Percentiles rank a stretch among this genome's conserved stretches.
Conservation (phyloP, 2,888 invertebrate genomes). For the Eristalis pertinax region DNA sequence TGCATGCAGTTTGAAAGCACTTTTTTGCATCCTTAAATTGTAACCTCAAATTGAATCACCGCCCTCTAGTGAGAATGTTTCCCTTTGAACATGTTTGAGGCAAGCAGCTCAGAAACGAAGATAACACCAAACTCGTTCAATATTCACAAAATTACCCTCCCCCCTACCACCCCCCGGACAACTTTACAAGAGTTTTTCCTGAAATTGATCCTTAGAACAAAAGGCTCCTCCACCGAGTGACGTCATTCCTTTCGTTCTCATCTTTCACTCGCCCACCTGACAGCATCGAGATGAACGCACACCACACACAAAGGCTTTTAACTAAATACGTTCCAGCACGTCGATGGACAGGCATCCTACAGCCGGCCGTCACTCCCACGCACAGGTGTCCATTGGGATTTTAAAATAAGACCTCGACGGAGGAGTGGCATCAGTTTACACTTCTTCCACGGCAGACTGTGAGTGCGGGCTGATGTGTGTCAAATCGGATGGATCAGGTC, state of each 20-base stretch:
- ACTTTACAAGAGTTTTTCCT: too few species aligned
- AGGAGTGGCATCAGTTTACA: background rate
- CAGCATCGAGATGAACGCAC: background rate
- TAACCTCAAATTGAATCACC: too few species aligned
- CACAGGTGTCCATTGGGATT: background rate
- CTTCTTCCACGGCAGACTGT: background rate
- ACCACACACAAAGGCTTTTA: background rate
- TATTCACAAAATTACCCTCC: too few species aligned
- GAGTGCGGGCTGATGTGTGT: too few species aligned
- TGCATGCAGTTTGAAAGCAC: too few species aligned
- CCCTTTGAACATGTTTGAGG: too few species aligned
- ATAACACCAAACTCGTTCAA: too few species aligned
- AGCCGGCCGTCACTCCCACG: background rate
- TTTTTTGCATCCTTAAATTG: too few species aligned
- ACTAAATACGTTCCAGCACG: background rate
- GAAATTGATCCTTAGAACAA: too few species aligned
- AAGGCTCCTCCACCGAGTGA: background rate
- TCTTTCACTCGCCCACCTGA: background rate
- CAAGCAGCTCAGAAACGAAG: too few species aligned
- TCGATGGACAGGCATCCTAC: background rate
- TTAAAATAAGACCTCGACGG: background rate
- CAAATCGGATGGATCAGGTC: background rate
- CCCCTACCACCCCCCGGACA: too few species aligned
- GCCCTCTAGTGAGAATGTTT: too few species aligned
- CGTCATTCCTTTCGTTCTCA: background rate